These are phyloP conservation scores for Lacanobia oleracea DNA, from an alignment of 2,888 invertebrate genomes.

Conservation along the genomic window DNA sequence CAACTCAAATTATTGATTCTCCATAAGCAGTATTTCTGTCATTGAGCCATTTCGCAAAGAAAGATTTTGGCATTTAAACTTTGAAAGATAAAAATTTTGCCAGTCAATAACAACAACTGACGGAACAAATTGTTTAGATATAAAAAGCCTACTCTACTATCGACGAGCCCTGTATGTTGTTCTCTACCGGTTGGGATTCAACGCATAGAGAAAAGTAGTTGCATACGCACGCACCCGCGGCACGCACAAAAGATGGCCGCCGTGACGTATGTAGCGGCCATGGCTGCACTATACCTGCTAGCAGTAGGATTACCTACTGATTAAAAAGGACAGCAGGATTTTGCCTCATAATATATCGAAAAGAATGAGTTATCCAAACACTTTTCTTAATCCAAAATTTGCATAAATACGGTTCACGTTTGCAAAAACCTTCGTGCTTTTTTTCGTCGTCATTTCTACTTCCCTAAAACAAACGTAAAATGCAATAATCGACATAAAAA, in stretches of 20 bases:
- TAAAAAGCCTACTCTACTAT: conserved; percentile 17
- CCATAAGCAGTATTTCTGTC: too few relatives aligned
- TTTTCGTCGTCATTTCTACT: neutral
- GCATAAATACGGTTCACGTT: neutral
- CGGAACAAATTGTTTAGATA: too few relatives aligned
- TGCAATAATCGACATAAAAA: conserved; percentile 22
- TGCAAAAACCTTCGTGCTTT: neutral
- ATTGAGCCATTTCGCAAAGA: too few relatives aligned
- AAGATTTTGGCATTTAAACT: too few relatives aligned
- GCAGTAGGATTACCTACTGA: neutral
- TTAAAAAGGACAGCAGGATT: neutral
- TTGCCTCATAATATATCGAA: too few relatives aligned
- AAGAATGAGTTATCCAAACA: too few relatives aligned
- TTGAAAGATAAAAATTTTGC: too few relatives aligned
- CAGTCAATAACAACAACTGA: too few relatives aligned
- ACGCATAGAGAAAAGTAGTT: conserved; percentile 44
- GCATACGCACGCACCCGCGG: conserved; percentile 48
- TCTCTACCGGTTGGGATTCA: conserved; percentile 6
- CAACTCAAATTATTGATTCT: too few relatives aligned
- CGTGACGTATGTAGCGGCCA: conserved; percentile 35
- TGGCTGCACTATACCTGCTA: neutral
- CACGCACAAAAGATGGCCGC: conserved; percentile 52
- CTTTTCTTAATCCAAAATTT: too few relatives aligned
- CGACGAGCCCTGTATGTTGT: neutral
- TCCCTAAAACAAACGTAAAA: neutral